Conservation (phyloP, 2,888 invertebrate species). For the Pycnomerus fuliginosus region DNA sequence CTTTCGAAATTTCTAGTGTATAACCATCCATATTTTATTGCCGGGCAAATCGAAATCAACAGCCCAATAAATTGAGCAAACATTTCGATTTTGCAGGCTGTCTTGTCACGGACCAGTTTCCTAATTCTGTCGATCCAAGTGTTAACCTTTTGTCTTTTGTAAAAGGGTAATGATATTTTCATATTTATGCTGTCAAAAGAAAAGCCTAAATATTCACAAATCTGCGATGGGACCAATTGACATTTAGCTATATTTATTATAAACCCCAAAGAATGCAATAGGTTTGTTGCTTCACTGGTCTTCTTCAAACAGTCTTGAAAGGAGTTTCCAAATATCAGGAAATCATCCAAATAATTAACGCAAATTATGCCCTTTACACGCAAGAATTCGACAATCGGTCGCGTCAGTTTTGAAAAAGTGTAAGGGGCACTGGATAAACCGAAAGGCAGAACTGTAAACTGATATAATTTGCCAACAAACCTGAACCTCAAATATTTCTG, state of each 20-base stretch:
- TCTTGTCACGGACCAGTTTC: neutral
- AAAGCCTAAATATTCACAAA: no score
- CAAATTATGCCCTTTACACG: slow-evolving; percentile 20
- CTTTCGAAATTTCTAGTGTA: slow-evolving; percentile 15
- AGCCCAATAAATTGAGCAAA: slow-evolving; percentile 17
- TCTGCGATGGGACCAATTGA: slow-evolving; percentile 7
- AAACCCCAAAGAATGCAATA: slow-evolving; percentile 24
- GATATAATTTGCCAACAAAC: slow-evolving; percentile 26
- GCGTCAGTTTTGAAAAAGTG: slow-evolving; percentile 36
- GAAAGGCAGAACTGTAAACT: slow-evolving; percentile 34
- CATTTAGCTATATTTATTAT: slow-evolving; percentile 25
- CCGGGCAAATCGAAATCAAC: slow-evolving; percentile 19
- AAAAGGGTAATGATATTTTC: slow-evolving; percentile 7
- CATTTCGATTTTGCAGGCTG: slow-evolving; percentile 8
- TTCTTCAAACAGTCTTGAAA: slow-evolving; percentile 9
- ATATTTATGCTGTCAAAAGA: slow-evolving; percentile 16
- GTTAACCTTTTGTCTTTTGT: no score
- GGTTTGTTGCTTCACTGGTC: neutral
- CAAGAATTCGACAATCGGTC: slow-evolving; percentile 24
- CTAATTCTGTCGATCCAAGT: neutral
- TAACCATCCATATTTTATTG: slow-evolving; percentile 14
- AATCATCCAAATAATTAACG: no score
- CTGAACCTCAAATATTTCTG: slow-evolving; percentile 31
- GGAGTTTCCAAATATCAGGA: slow-evolving; percentile 18
- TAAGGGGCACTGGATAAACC: slow-evolving; percentile 32